phyloP scores from a whole-genome alignment of 2,888 invertebrate species.

The Fabriciana adippe region DNA sequence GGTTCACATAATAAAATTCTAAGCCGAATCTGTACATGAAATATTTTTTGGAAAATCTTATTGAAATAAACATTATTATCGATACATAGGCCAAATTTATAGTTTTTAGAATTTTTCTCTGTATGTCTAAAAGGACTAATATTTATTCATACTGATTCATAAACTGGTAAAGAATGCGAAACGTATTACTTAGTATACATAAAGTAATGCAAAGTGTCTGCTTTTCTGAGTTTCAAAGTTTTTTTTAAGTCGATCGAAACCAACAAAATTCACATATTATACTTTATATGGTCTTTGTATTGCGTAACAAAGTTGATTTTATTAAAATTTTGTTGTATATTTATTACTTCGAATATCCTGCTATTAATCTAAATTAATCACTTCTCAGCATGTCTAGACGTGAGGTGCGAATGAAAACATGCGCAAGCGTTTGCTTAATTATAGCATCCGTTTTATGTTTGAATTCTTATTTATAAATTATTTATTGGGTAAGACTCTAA shows the following conservation, averaged over 20 bases:
- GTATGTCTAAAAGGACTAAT: too few species aligned
- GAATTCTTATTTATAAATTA: neutral
- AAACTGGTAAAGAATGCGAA: too few species aligned
- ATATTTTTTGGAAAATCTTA: too few species aligned
- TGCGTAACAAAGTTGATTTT: neutral
- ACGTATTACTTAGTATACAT: too few species aligned
- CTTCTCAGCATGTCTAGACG: neutral
- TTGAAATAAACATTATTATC: too few species aligned
- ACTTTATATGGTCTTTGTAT: neutral
- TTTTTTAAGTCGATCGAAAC: neutral
- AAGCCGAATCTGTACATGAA: too few species aligned
- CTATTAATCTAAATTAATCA: slow-evolving; percentile 17
- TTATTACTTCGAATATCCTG: slow-evolving; percentile 16
- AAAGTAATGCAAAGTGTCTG: too few species aligned
- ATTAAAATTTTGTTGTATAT: slow-evolving; percentile 6
- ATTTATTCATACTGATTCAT: too few species aligned
- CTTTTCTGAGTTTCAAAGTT: too few species aligned
- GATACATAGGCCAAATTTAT: too few species aligned
- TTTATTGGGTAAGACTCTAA: neutral
- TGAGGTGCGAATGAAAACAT: slow-evolving; percentile 1
- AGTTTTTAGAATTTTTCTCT: too few species aligned
- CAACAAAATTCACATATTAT: neutral
- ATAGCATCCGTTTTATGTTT: slow-evolving; percentile 4
- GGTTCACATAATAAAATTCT: too few species aligned
- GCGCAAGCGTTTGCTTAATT: slow-evolving; percentile 8